Conservation (phyloP, 2,888 invertebrate genomes). For the Fabriciana adippe region DNA sequence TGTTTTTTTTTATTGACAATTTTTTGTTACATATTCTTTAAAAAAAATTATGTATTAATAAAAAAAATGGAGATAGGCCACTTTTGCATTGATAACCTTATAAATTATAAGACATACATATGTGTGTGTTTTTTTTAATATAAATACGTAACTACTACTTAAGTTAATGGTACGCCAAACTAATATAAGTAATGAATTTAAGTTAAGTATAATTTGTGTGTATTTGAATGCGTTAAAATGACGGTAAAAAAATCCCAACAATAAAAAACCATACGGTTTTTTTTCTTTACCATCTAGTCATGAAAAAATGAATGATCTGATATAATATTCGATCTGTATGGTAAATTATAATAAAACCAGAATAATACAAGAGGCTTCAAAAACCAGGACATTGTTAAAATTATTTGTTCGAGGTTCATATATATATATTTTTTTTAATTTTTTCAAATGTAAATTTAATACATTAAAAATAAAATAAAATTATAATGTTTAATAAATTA, state of each 20-base stretch:
- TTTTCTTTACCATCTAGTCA: slow-evolving; percentile 33
- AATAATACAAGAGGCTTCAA: background rate
- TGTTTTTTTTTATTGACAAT: too few relatives aligned
- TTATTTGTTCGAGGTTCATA: background rate
- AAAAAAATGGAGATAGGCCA: too few relatives aligned
- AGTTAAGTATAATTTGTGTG: too few relatives aligned
- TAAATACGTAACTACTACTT: too few relatives aligned
- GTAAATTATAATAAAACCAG: background rate
- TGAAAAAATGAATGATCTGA: slow-evolving; percentile 26
- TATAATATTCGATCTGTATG: slow-evolving; percentile 10
- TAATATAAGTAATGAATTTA: background rate
- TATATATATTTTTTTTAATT: background rate
- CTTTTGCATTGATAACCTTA: too few relatives aligned
- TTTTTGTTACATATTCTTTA: too few relatives aligned
- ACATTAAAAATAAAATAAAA: too few relatives aligned
- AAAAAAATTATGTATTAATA: too few relatives aligned
- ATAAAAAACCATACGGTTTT: background rate
- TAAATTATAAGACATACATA: too few relatives aligned
- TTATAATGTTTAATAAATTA: too few relatives aligned
- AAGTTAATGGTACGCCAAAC: background rate
- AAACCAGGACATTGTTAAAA: slow-evolving; percentile 1
- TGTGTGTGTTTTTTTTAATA: too few relatives aligned
- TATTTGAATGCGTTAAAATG: too few relatives aligned
- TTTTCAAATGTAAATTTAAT: background rate
- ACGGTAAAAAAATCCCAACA: background rate